These are phyloP conservation scores for Lepisosteus oculatus DNA, from an alignment of 2,113 vertebrate species.

Conservation along the genomic window DNA sequence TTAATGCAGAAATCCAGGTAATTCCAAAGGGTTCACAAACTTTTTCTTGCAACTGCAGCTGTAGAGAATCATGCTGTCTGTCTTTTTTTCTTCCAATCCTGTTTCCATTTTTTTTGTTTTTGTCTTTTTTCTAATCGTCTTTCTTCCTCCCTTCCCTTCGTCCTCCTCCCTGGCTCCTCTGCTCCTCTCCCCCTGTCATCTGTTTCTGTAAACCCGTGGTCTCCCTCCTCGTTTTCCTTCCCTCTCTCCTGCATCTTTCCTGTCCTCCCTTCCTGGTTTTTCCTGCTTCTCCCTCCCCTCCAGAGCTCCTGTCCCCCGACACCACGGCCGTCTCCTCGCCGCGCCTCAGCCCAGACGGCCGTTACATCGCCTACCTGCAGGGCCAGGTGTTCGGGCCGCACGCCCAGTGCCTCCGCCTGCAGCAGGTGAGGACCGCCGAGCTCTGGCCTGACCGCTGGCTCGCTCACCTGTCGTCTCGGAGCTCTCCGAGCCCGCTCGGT, in stretches of 20 bases:
- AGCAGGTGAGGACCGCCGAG: slow-evolving; percentile 48
- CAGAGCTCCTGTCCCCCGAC: slow-evolving; percentile 59
- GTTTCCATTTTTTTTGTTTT: not conserved
- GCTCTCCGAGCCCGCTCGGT: too few species aligned
- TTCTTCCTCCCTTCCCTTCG: too few species aligned
- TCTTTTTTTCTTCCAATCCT: not conserved
- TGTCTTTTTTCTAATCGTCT: not conserved
- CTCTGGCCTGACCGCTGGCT: not conserved
- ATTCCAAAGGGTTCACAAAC: too few species aligned
- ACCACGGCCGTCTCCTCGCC: slow-evolving; percentile 57
- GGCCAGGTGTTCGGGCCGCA: slow-evolving; percentile 67
- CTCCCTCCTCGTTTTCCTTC: not conserved
- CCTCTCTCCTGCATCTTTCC: not conserved
- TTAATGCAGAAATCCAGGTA: too few species aligned
- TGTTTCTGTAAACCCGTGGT: too few species aligned
- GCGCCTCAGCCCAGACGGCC: slow-evolving; percentile 62
- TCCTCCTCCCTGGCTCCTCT: too few species aligned
- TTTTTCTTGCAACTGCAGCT: too few species aligned
- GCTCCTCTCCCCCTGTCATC: too few species aligned
- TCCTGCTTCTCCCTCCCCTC: not conserved
- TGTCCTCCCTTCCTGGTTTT: not conserved
- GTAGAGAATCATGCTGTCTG: too few species aligned
- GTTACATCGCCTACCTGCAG: slow-evolving; percentile 61
- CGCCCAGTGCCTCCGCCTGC: slow-evolving; percentile 63
- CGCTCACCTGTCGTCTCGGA: too few species aligned